phyloP scores from a whole-genome alignment of 2,888 invertebrate genomes.

The Melanchra persicariae region DNA sequence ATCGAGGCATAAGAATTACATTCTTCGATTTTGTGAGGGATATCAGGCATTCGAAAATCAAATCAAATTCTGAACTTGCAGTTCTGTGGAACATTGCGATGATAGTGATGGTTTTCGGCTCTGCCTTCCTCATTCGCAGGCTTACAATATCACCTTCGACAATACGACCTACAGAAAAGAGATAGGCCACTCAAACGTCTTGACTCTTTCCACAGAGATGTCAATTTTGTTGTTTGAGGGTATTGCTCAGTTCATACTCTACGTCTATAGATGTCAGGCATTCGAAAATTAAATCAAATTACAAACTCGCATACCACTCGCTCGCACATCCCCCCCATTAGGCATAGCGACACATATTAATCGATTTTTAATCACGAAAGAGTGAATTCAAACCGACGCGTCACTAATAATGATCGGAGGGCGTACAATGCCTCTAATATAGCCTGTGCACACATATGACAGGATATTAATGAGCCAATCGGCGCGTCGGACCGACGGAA shows the following conservation, averaged over 20 bases:
- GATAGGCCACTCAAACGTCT: too few relatives aligned
- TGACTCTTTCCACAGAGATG: not conserved
- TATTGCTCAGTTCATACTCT: not conserved
- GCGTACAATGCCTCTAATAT: slow-evolving; percentile 68
- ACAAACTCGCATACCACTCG: slow-evolving; percentile 5
- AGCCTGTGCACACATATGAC: slow-evolving; percentile 75
- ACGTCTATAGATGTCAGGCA: not conserved
- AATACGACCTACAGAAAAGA: too few relatives aligned
- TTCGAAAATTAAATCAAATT: slow-evolving; percentile 18
- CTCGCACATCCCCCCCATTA: slow-evolving; percentile 12
- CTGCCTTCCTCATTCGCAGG: too few relatives aligned
- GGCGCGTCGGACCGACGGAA: slow-evolving; percentile 74
- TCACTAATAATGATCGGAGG: slow-evolving; percentile 74
- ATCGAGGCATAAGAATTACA: too few relatives aligned
- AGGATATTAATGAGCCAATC: slow-evolving; percentile 86
- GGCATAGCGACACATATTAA: slow-evolving; percentile 67
- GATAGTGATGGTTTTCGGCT: too few relatives aligned
- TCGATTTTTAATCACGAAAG: slow-evolving; percentile 73
- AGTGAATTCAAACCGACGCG: slow-evolving; percentile 62
- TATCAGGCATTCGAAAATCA: too few relatives aligned
- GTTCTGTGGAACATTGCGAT: too few relatives aligned
- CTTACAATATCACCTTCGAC: too few relatives aligned
- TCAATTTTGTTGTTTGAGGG: not conserved
- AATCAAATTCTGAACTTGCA: too few relatives aligned
- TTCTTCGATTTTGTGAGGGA: too few relatives aligned